phyloP scores from a whole-genome alignment of 1,140 invertebrate species.

The Glossosoma conforme region DNA sequence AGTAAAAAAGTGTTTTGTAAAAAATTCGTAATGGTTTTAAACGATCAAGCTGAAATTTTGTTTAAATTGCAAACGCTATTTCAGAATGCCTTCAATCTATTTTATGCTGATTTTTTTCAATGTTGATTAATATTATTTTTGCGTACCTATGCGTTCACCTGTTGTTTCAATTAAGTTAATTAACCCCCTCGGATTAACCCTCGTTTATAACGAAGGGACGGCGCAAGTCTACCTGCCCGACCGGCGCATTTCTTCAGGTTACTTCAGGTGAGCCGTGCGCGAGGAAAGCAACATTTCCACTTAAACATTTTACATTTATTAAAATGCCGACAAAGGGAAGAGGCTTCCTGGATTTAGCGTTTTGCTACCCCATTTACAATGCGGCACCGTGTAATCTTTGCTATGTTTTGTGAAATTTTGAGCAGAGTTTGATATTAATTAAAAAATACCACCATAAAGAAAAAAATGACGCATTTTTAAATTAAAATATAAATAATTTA shows the following conservation, averaged over 20 bases:
- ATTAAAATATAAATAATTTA: too few species aligned
- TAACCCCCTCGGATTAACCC: slow-evolving; percentile 23
- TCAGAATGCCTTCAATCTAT: too few species aligned
- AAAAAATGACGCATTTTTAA: too few species aligned
- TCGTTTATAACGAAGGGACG: slow-evolving; percentile 16
- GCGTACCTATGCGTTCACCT: slow-evolving; percentile 6
- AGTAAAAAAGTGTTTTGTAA: too few species aligned
- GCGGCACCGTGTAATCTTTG: too few species aligned
- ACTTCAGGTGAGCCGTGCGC: not conserved
- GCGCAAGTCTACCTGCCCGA: not conserved
- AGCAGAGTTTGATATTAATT: too few species aligned
- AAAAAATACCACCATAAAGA: too few species aligned
- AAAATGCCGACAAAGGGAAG: slow-evolving; percentile 9
- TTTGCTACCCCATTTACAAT: not conserved
- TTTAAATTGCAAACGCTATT: too few species aligned
- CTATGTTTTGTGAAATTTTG: too few species aligned
- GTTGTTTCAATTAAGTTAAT: slow-evolving; percentile 24
- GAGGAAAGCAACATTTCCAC: slow-evolving; percentile 8
- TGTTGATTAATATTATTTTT: not conserved
- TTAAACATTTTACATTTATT: slow-evolving; percentile 14
- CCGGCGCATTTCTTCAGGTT: not conserved
- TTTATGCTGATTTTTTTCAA: too few species aligned
- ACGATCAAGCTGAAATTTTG: too few species aligned
- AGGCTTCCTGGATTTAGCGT: not conserved
- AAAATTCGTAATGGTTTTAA: too few species aligned